Evolutionary conservation across 2,797 vertebrate genomes (phyloP).

Genomic region (Garrulus glandarius): DNA sequence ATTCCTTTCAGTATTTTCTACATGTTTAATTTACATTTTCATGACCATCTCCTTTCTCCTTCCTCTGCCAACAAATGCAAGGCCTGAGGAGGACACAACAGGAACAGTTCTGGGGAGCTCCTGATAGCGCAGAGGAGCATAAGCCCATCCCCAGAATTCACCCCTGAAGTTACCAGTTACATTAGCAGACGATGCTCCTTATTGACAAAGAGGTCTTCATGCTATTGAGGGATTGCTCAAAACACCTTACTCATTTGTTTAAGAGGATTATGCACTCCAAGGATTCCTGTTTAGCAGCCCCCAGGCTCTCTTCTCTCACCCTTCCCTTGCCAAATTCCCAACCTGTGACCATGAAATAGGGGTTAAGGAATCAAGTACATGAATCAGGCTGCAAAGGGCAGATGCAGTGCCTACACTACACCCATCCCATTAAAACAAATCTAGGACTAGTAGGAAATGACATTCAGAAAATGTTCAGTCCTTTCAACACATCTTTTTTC

Average conservation of each 20-base stretch:
- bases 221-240: background rate
- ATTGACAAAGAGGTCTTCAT: background rate
- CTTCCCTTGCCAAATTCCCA: background rate
- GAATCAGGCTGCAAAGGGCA: background rate
- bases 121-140: background rate
- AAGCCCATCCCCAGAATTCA: background rate
- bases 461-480: background rate
- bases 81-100: background rate
- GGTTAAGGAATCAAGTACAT: background rate
- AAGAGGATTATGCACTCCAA: background rate
- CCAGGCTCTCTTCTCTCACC: background rate
- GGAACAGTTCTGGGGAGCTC: background rate
- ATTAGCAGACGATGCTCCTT: background rate
- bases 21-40: background rate
- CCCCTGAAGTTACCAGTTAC: background rate
- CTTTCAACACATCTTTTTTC: background rate
- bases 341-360: background rate
- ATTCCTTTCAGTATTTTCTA: background rate
- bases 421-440: background rate
- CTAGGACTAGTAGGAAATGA: background rate
- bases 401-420: background rate
- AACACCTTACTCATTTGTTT: background rate
- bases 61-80: background rate
- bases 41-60: background rate
- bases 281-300: background rate